These are phyloP conservation scores for Ramphastos sulfuratus DNA, from an alignment of 2,113 vertebrate species.

Conservation along the genomic window DNA sequence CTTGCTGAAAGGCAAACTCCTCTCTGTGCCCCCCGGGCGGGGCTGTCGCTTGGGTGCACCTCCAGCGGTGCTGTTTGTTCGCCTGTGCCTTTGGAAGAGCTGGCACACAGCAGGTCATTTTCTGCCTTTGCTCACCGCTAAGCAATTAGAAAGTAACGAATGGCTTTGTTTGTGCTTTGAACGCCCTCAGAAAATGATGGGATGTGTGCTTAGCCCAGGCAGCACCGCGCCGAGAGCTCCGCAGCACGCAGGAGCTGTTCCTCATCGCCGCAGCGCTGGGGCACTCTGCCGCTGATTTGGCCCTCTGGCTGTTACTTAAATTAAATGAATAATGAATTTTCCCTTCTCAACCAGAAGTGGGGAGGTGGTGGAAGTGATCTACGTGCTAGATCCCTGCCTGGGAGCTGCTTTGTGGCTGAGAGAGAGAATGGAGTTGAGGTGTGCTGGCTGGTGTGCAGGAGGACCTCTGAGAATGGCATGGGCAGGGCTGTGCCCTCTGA, in stretches of 20 bases:
- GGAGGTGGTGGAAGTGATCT: constrained; percentile 18
- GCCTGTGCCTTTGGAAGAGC: constrained; percentile 11
- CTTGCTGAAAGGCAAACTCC: constrained; percentile 43
- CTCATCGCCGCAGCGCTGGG: not conserved
- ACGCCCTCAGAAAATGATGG: constrained; percentile 13
- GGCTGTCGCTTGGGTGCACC: constrained; percentile 22
- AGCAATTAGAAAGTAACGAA: constrained; percentile 59
- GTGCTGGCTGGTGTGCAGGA: not conserved
- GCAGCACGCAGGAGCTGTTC: constrained; percentile 8
- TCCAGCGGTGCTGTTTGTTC: constrained; percentile 51
- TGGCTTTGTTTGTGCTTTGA: constrained; percentile 25
- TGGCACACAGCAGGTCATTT: constrained; percentile 4
- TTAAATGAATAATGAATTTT: constrained; percentile 63
- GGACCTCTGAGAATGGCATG: not conserved
- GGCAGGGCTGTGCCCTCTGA: too few relatives aligned
- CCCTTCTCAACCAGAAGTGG: not conserved
- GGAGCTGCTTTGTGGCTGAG: not conserved
- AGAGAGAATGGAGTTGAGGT: not conserved
- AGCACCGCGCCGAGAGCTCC: not conserved
- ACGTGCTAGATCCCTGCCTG: constrained; percentile 8
- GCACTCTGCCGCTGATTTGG: not conserved
- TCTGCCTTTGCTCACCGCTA: constrained; percentile 28
- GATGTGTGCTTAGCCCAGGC: not conserved
- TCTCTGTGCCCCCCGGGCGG: constrained; percentile 6
- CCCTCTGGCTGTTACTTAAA: constrained; percentile 35